Evolutionary conservation across 2,797 vertebrate genomes (phyloP).

Genomic region (Gallinago nigripennis): DNA sequence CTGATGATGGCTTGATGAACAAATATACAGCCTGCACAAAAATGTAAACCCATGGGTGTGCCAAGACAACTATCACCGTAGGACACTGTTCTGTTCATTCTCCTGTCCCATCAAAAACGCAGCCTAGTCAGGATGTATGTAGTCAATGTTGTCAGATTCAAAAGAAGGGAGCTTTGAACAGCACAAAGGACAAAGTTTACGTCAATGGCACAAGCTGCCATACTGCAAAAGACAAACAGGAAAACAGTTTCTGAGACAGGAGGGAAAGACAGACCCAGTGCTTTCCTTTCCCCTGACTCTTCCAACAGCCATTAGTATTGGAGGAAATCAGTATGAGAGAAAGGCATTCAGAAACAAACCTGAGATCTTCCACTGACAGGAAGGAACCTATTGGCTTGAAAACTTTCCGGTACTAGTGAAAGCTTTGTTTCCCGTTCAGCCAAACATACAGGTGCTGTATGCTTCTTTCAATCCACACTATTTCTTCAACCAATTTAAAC

Average conservation of each 20-base stretch:
- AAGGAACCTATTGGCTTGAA: slow-evolving; percentile 63
- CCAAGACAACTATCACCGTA: not conserved
- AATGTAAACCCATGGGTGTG: not conserved
- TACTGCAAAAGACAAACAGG: slow-evolving; percentile 38
- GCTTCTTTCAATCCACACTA: not conserved
- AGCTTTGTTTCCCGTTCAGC: slow-evolving; percentile 39
- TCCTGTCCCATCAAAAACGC: not conserved
- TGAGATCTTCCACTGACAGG: not conserved
- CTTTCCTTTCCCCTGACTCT: slow-evolving; percentile 27
- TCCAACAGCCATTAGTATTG: not conserved
- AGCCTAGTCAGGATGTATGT: not conserved
- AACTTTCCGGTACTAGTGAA: slow-evolving; percentile 51
- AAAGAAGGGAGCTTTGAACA: not conserved
- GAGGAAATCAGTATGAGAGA: not conserved
- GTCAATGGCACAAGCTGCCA: slow-evolving; percentile 3
- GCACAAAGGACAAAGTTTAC: slow-evolving; percentile 33
- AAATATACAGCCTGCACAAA: not conserved
- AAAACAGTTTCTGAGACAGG: slow-evolving; percentile 31
- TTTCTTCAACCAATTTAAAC: not conserved
- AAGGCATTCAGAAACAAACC: slow-evolving; percentile 9
- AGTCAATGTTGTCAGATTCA: not conserved
- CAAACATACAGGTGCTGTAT: not conserved
- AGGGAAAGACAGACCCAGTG: not conserved
- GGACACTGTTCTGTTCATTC: not conserved
- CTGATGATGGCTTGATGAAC: not conserved